phyloP scores from a whole-genome alignment of 2,113 vertebrate species.

The Cheirogaleus medius region DNA sequence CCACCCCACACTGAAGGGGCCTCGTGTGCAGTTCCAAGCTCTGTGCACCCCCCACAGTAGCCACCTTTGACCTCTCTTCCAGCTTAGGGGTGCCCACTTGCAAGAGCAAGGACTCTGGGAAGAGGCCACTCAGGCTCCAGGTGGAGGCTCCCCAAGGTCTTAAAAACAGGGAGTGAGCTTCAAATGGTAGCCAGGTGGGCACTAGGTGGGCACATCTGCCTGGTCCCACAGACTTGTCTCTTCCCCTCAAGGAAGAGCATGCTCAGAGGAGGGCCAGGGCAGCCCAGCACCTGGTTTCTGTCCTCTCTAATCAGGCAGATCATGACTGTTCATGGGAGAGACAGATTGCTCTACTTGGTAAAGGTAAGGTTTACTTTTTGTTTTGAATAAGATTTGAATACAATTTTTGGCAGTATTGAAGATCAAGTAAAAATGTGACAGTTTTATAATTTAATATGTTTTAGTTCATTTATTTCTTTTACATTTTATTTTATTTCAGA shows the following conservation, averaged over 20 bases:
- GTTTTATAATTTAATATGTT: not conserved
- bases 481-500: too few species aligned
- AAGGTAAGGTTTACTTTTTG: not conserved
- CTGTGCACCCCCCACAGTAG: not conserved
- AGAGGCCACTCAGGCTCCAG: not conserved
- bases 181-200: not conserved
- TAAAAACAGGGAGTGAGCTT: not conserved
- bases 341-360: not conserved
- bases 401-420: not conserved
- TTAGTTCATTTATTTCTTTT: not conserved
- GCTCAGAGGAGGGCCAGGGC: not conserved
- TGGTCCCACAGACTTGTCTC: not conserved
- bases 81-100: not conserved
- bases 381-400: not conserved
- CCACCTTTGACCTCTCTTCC: not conserved
- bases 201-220: not conserved
- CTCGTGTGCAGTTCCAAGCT: not conserved
- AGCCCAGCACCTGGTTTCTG: not conserved
- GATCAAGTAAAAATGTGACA: not conserved
- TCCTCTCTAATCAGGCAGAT: not conserved
- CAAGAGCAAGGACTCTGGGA: not conserved
- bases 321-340: not conserved
- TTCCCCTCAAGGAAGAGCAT: not conserved
- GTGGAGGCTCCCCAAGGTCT: not conserved
- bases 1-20: not conserved